Conservation (phyloP, 2,797 vertebrate species). For the Malurus leucopterus region DNA sequence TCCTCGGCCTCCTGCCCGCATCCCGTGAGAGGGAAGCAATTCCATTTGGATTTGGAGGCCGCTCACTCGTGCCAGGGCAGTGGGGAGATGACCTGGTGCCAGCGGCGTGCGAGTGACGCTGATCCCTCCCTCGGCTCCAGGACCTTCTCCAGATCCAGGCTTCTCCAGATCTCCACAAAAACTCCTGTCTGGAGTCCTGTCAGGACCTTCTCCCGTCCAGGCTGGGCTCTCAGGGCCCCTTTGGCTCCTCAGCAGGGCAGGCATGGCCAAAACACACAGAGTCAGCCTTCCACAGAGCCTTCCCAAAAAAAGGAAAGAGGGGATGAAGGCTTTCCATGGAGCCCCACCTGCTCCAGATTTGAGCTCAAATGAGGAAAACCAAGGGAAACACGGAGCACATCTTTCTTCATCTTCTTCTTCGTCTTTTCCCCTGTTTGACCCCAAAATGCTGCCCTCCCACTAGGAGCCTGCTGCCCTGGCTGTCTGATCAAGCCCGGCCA, state of each 20-base stretch:
- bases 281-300: not conserved
- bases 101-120: accelerated
- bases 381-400: not conserved
- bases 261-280: accelerated
- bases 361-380: not conserved
- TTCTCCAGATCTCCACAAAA: not conserved
- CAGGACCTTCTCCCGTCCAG: not conserved
- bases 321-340: not conserved
- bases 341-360: not conserved
- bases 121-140: not conserved
- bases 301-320: not conserved
- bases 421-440: not conserved
- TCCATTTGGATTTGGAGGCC: not conserved
- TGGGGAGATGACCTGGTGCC: not conserved
- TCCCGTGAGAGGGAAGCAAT: not conserved
- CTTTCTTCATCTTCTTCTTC: not conserved
- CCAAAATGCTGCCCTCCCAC: not conserved
- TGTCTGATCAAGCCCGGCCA: not conserved
- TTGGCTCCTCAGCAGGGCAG: accelerated
- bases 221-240: not conserved
- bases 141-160: not conserved
- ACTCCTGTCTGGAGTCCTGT: accelerated
- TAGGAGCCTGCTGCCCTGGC: accelerated
- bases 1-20: not conserved
- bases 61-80: not conserved